Conservation (phyloP, 2,113 vertebrate genomes). For the Myrmecobius fasciatus region DNA sequence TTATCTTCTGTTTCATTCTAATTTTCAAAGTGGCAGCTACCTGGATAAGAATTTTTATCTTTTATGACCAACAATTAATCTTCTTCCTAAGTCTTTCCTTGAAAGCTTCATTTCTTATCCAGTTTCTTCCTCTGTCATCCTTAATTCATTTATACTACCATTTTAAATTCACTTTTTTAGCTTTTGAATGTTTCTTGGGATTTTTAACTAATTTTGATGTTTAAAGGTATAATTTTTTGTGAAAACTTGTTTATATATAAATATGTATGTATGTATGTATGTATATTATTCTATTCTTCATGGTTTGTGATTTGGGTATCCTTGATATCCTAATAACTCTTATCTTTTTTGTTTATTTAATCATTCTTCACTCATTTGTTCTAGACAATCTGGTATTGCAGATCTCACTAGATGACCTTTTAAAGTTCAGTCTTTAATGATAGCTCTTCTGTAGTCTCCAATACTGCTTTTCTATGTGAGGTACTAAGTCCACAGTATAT, state of each 20-base stretch:
- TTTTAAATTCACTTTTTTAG: not conserved
- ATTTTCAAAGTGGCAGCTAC: too few relatives aligned
- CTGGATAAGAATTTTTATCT: not conserved
- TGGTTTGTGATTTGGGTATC: not conserved
- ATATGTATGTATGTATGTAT: not conserved
- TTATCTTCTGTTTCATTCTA: too few relatives aligned
- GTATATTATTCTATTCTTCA: not conserved
- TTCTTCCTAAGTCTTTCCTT: not conserved
- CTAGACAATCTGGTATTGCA: not conserved
- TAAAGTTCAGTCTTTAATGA: not conserved
- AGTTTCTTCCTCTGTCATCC: not conserved
- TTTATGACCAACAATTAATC: not conserved
- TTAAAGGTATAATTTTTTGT: not conserved
- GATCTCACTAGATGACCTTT: not conserved
- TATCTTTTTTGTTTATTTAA: not conserved
- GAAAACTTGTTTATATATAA: not conserved
- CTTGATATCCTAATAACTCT: not conserved
- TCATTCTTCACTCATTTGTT: not conserved
- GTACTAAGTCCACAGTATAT: not conserved
- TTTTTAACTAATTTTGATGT: not conserved
- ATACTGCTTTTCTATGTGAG: not conserved
- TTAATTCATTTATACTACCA: not conserved
- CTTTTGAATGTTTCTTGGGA: not conserved
- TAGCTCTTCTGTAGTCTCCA: not conserved
- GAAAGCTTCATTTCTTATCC: not conserved